Percentiles rank a stretch among this genome's conserved stretches.
Conservation (phyloP, 2,888 invertebrate species). For the Lucinisca nassula region DNA sequence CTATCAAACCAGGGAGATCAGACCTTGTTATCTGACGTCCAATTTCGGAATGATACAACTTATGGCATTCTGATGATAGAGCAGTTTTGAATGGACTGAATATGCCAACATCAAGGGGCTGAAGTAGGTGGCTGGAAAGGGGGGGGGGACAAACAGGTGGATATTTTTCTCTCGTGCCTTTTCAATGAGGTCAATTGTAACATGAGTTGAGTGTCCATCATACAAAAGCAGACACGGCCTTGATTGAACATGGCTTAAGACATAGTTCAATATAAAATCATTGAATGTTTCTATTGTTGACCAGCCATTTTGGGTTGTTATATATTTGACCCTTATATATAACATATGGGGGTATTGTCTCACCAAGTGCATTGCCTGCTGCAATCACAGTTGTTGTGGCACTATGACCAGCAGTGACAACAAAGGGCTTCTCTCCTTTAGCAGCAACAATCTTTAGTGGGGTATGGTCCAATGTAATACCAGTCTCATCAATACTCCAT, state of each 20-base stretch:
- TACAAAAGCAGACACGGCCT: neutral
- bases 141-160: constrained; percentile 9
- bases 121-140: constrained; percentile 16
- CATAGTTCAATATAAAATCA: neutral
- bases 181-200: neutral
- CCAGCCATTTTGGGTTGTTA: constrained; percentile 14
- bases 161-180: constrained; percentile 1
- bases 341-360: constrained; percentile 37
- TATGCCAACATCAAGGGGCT: constrained; percentile 26
- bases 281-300: neutral
- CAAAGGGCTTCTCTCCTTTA: constrained; percentile 31
- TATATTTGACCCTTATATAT: constrained; percentile 55
- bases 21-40: constrained; percentile 12
- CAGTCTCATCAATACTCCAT: constrained; percentile 56
- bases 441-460: constrained; percentile 48
- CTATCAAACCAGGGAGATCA: constrained; percentile 20
- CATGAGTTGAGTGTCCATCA: neutral
- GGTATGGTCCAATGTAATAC: constrained; percentile 47
- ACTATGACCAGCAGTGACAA: constrained; percentile 27
- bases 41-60: constrained; percentile 15
- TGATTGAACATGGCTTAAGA: neutral
- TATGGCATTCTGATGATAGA: constrained; percentile 42
- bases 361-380: constrained; percentile 49
- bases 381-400: constrained; percentile 44
- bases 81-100: constrained; percentile 17